Conservation (phyloP, 2,113 vertebrate genomes). For the Sterna hirundo region DNA sequence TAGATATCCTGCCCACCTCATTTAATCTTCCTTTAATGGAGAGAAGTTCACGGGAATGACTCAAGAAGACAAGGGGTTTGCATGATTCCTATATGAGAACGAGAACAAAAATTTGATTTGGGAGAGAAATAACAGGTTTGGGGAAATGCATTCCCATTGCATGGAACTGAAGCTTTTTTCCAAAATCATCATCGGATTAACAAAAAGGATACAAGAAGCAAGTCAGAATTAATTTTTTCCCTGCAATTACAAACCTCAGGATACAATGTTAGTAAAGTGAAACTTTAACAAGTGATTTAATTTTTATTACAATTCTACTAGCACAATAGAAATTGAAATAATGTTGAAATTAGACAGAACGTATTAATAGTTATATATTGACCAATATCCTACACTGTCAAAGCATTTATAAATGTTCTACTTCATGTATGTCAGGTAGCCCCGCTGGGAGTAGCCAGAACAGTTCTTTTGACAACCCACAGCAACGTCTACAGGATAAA, state of each 20-base stretch:
- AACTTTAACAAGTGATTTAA: neutral
- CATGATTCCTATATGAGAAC: neutral
- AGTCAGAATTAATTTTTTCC: neutral
- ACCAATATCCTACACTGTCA: neutral
- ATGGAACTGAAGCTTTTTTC: neutral
- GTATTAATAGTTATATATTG: neutral
- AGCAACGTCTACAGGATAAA: neutral
- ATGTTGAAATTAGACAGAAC: neutral
- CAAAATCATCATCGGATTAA: neutral
- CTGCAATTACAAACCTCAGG: neutral
- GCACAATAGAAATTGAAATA: neutral
- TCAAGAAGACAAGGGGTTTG: neutral
- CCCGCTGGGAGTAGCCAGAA: neutral
- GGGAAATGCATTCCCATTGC: neutral
- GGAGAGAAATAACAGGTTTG: conserved; percentile 10
- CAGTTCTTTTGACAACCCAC: neutral
- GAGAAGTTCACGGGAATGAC: neutral
- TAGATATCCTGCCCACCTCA: neutral
- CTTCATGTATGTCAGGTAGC: neutral
- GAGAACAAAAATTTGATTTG: neutral
- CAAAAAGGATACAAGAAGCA: neutral
- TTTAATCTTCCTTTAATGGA: conserved; percentile 1
- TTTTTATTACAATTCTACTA: neutral
- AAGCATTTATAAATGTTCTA: neutral
- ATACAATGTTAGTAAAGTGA: neutral